A percentile compares a stretch with the other conserved stretches of the same genome.
Conservation (phyloP, 2,888 invertebrate genomes). For the Drosophila niveifrons region DNA sequence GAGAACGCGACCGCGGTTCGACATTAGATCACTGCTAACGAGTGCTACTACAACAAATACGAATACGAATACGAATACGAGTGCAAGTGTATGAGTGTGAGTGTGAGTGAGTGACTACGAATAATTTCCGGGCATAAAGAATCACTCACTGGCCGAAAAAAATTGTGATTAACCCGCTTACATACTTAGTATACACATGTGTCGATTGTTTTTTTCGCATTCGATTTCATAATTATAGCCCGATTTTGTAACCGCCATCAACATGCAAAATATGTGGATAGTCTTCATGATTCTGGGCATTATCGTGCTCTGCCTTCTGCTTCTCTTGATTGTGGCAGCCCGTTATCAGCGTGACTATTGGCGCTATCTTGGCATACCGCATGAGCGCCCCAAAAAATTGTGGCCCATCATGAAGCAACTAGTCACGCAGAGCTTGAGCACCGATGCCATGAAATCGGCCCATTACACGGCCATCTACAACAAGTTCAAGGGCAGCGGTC, state of each 20-base stretch:
- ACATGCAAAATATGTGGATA: constrained; percentile 77
- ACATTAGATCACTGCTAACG: constrained; percentile 68
- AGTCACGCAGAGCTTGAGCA: constrained; percentile 60
- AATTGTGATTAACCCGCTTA: constrained; percentile 16
- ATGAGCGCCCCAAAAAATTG: constrained; percentile 75
- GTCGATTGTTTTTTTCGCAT: constrained; percentile 10
- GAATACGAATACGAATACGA: background rate
- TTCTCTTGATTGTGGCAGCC: constrained; percentile 63
- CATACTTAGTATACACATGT: background rate
- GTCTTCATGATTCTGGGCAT: constrained; percentile 75
- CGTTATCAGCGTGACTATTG: constrained; percentile 81
- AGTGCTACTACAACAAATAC: constrained; percentile 2
- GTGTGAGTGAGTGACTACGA: constrained; percentile 1
- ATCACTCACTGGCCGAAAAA: constrained; percentile 21
- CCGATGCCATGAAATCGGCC: constrained; percentile 62
- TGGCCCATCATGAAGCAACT: constrained; percentile 68
- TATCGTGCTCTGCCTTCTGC: constrained; percentile 65
- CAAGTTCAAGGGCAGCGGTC: constrained; percentile 79
- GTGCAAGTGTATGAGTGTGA: background rate
- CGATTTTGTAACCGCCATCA: background rate
- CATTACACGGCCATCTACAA: constrained; percentile 75
- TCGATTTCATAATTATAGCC: constrained; percentile 13
- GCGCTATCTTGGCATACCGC: constrained; percentile 79
- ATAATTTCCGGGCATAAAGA: constrained; percentile 42
- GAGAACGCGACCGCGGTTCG: constrained; percentile 53